A percentile compares a stretch with the other conserved stretches of the same genome.
phyloP scores from a whole-genome alignment of 2,113 vertebrate species.

The Condylura cristata region DNA sequence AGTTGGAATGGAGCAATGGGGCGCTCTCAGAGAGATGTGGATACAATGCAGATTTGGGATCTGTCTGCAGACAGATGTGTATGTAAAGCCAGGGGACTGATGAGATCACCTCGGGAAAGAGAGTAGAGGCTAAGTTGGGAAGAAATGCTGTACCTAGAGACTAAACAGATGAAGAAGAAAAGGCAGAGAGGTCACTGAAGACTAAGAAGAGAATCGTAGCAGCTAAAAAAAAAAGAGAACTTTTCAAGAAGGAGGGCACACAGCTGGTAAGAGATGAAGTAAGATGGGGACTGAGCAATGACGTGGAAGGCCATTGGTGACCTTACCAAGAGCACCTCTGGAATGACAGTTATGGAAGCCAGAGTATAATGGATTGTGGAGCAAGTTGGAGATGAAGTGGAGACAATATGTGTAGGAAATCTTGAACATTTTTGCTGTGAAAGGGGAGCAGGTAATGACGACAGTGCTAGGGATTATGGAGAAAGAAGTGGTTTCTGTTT shows the following conservation, averaged over 20 bases:
- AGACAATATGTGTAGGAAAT: background rate
- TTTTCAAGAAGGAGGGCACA: background rate
- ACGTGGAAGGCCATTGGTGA: background rate
- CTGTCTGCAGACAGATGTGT: background rate
- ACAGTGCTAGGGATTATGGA: background rate
- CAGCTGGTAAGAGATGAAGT: background rate
- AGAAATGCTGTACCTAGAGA: background rate
- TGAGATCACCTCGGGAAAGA: background rate
- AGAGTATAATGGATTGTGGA: background rate
- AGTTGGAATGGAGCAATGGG: background rate
- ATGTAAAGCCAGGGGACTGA: background rate
- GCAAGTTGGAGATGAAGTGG: background rate
- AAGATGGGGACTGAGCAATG: background rate
- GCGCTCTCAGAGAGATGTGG: background rate
- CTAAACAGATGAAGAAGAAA: background rate
- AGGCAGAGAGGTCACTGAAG: background rate
- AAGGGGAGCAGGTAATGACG: background rate
- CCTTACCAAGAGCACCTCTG: background rate
- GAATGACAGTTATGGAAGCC: background rate
- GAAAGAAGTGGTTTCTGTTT: background rate
- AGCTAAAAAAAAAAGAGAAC: background rate
- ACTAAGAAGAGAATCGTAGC: background rate
- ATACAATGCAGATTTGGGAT: constrained; percentile 23
- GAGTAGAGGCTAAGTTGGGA: background rate
- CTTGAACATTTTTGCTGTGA: background rate